phyloP scores from a whole-genome alignment of 2,888 invertebrate genomes.

The Mimachlamys varia region DNA sequence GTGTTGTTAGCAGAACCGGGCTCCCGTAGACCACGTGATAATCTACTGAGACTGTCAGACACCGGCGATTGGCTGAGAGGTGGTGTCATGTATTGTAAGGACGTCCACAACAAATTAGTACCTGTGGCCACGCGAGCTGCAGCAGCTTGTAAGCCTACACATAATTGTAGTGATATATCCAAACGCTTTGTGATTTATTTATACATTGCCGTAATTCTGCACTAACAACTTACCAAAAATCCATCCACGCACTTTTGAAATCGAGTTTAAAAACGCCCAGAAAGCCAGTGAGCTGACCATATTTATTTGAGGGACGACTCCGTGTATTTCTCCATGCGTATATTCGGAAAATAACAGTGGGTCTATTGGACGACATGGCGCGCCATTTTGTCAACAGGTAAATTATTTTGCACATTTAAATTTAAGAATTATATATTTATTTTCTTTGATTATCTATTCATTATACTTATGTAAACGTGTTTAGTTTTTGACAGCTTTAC shows the following conservation, averaged over 20 bases:
- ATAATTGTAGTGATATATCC: background rate
- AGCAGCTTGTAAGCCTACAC: background rate
- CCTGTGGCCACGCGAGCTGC: background rate
- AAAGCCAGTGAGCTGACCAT: background rate
- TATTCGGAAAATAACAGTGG: background rate
- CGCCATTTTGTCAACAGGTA: background rate
- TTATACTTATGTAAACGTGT: too few species aligned
- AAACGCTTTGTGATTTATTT: background rate
- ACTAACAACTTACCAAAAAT: background rate
- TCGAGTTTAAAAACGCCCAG: background rate
- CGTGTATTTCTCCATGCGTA: background rate
- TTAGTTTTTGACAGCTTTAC: too few species aligned
- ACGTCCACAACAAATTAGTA: background rate
- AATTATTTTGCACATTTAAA: background rate
- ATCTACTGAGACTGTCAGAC: background rate
- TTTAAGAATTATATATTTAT: too few species aligned
- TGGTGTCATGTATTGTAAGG: background rate
- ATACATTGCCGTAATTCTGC: background rate
- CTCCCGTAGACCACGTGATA: background rate
- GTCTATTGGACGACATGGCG: background rate
- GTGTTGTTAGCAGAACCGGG: background rate
- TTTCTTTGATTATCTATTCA: too few species aligned
- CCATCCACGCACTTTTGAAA: background rate
- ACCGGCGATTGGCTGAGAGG: constrained; percentile 7
- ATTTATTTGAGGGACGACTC: background rate